Base-by-base conservation (phyloP, 37 sponge, comb jelly and placozoan genomes). In the Agelas oroides region DNA sequence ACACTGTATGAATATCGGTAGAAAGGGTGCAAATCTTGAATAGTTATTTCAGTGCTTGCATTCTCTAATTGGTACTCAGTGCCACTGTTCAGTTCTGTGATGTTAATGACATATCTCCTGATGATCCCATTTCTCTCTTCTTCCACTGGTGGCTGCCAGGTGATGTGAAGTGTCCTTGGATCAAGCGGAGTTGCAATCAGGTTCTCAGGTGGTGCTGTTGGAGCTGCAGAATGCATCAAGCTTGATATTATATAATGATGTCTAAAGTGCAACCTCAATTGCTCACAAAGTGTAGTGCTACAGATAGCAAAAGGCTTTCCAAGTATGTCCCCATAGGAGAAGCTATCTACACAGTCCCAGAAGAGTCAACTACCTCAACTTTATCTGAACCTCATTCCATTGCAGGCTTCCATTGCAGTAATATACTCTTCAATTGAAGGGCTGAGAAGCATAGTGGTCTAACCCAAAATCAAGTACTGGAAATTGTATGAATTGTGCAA, bases 61-160 rank as follows among this genome's bases (percentile, higher is more conserved):
- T 8, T 46, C 46, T 46, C 46, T 8, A 46, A 46, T 46, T 46
- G 6, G 46, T 12, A 46, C 3, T 46, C 46, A 30, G 23, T 77
- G 78, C 21, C 36, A 20, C 39, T 61, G 15, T 77, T 64, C 0
- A 77, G 38, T 33, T 59, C 46, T 61, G 64, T 38, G 28, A 28
- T 20, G 41, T 33, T 77, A 14, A 77, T 63, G 33, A 33, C 33
- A 36, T 73, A 86, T 19, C 73, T 72, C 28, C 71, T 28, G 21
- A 86, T 52, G 36, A 86, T 53, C 30, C 87, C 87, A 62, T 86
- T 86, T 37, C 65, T n/a, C 28, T 71, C 34, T 20, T 31, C 37
- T 0, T 28, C 20, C 32, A 73, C n/a, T 8, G 80, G 79, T 24
- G 53, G 73, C 5, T 70, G 20, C 87, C 87, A 86, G 28, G 23